phyloP scores from a whole-genome alignment of 2,797 vertebrate genomes.

The Chaetophractus vellerosus region DNA sequence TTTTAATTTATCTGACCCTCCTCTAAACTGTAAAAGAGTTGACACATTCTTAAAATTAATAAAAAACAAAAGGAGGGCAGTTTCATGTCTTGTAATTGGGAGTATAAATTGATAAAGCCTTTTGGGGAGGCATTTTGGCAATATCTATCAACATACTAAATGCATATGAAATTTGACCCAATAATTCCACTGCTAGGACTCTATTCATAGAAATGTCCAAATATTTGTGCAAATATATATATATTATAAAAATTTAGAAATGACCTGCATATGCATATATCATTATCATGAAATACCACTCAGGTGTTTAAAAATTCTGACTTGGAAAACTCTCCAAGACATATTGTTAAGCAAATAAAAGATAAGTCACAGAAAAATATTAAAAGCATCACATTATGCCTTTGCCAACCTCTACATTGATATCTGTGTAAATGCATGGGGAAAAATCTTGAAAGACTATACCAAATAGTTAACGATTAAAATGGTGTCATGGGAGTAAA shows the following conservation, averaged over 20 bases:
- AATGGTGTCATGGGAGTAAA: slow-evolving; percentile 30
- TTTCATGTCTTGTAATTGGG: not conserved
- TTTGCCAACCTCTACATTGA: not conserved
- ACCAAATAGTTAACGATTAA: slow-evolving; percentile 29
- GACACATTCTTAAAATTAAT: slow-evolving; percentile 11
- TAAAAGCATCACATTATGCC: not conserved
- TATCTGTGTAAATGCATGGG: not conserved
- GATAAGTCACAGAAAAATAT: not conserved
- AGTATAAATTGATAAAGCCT: slow-evolving; percentile 38
- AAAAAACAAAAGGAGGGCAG: slow-evolving; percentile 11
- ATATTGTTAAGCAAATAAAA: slow-evolving; percentile 32
- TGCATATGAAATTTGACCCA: not conserved
- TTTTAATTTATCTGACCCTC: not conserved
- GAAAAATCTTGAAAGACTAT: not conserved
- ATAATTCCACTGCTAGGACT: slow-evolving; percentile 43
- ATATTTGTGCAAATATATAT: not conserved
- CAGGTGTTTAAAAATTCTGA: slow-evolving; percentile 60
- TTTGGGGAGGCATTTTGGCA: slow-evolving; percentile 59
- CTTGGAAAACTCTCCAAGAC: not conserved
- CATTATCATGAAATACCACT: slow-evolving; percentile 10
- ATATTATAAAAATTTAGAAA: not conserved
- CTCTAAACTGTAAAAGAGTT: slow-evolving; percentile 39
- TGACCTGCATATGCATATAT: not conserved
- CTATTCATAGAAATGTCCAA: slow-evolving; percentile 53
- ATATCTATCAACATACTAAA: slow-evolving; percentile 14